Evolutionary conservation across 2,888 invertebrate species (phyloP), one percentile per base, ranked within the genome.

Genomic region (Lissonota sp.): DNA sequence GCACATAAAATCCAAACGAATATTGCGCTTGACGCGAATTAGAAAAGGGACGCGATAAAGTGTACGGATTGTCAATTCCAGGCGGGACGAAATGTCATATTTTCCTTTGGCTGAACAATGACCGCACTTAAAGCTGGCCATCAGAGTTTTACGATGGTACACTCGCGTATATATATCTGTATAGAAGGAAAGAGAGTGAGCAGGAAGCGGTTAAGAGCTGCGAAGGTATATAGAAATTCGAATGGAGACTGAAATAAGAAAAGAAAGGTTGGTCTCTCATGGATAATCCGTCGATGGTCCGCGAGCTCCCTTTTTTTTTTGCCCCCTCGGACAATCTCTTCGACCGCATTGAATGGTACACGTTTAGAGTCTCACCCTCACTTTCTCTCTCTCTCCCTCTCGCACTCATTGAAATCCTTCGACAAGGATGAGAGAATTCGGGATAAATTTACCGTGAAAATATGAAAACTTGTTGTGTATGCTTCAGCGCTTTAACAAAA

Each of bases 401-500:
- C 46, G 63, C 73, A 66, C 64, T 74, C 3, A 26, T 46, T 57
- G 4, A 72, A 75, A 71, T 49, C 75, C 78, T 83, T 85, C 86
- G 86, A 85, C 62, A 66, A 70, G 26, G 26, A 26, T 42, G 72
- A 57, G 64, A 53, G 73, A 77, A 76, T 63, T 55, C 64, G 76
- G 84, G 79, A 79, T 70, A 87, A 88, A 89, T 89, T 89, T 86
- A 87, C 72, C 82, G 85, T 87, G 85, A 87, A 89, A 89, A 90
- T 87, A 86, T 86, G 86, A 85, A 87, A 75, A 78, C 70, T 76
- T 67, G 73, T 73, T 51, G 66, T 37, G 26, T 63, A 40, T 58
- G 51, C 46, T 40, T 44, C 39, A 42, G 44, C 62, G 44, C 6
- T 71, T 6, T 7, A 16, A 53, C 42, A 58, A 39, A 67, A 53